A percentile compares a stretch with the other conserved stretches of the same genome.
These are phyloP conservation scores for Andrena haemorrhoa DNA, from an alignment of 2,888 invertebrate species.

Conservation along the genomic window DNA sequence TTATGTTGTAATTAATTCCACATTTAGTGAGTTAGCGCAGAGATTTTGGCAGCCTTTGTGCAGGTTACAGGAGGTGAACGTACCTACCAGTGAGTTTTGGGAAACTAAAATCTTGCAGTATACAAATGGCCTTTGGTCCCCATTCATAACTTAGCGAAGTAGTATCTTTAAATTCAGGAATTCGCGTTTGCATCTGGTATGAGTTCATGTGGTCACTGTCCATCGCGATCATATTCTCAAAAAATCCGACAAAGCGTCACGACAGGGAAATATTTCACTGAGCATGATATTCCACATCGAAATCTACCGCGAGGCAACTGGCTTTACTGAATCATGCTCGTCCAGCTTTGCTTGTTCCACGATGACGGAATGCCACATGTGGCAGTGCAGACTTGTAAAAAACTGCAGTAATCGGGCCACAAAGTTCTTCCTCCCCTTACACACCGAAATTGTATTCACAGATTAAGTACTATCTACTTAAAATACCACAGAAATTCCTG, in stretches of 20 bases:
- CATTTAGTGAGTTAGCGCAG: no score
- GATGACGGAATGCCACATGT: constrained; percentile 14
- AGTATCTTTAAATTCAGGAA: neutral
- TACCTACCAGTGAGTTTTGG: no score
- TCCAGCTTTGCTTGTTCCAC: neutral
- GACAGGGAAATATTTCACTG: neutral
- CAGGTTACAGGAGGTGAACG: no score
- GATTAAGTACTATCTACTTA: neutral
- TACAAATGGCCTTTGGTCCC: no score
- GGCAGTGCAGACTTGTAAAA: constrained; percentile 4
- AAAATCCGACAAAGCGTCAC: neutral
- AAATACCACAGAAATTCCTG: neutral
- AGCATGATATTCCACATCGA: neutral
- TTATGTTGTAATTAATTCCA: no score
- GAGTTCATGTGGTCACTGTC: neutral
- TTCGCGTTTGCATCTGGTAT: neutral
- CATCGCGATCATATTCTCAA: neutral
- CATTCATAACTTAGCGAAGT: no score
- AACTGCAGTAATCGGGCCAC: constrained; percentile 2
- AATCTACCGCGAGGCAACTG: neutral
- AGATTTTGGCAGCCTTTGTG: no score
- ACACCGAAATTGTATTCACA: neutral
- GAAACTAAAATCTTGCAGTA: no score
- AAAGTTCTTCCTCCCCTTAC: neutral
- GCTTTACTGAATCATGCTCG: neutral